Evolutionary conservation across 2,113 vertebrate species (phyloP), one percentile per base, ranked within the genome.

Genomic region (Bos indicus): DNA sequence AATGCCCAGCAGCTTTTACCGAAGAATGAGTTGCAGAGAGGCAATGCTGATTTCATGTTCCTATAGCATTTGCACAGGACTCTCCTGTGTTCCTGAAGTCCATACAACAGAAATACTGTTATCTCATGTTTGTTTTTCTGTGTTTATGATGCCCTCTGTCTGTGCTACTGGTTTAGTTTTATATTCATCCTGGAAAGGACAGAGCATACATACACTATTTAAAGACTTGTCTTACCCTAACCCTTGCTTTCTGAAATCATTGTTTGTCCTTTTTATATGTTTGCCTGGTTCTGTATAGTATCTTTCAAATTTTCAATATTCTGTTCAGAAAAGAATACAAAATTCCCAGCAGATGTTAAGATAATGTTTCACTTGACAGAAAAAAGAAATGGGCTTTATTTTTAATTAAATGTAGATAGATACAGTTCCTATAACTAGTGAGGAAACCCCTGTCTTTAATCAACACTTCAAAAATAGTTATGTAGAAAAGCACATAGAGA

Each of bases 101-200:
- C 15, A 40, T 84, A 80, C 52, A 83, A 36, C 94, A 96, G 97
- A 96, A 98, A 96, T 97, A 98, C 88, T 98, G 90, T 97, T 98
- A 91, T 60, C 77, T 59, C 28, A 12, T 94, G 91, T 96, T 96
- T 80, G 94, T 88, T 91, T 97, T 98, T 84, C 90, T 97, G 40
- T 78, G n/a, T 60, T 23, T 86, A 0, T 91, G n/a, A 17, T 52
- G 52, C 25, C 36, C 67, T 26, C 15, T 86, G 33, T 85, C 81
- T 56, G 86, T 95, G 71, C 59, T 89, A 97, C 96, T 90, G 52
- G 33, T 94, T 94, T 98, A 60, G 54, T 96, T 98, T 97, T 94
- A 62, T 90, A 88, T 95, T 88, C 95, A 97, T 97, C 96, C 90
- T 77, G 43, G 88, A 85, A 97, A 88, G 88, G 92, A 97, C 85